Base-by-base conservation (phyloP, 2,888 invertebrate genomes). In the Xylophagus ater region DNA sequence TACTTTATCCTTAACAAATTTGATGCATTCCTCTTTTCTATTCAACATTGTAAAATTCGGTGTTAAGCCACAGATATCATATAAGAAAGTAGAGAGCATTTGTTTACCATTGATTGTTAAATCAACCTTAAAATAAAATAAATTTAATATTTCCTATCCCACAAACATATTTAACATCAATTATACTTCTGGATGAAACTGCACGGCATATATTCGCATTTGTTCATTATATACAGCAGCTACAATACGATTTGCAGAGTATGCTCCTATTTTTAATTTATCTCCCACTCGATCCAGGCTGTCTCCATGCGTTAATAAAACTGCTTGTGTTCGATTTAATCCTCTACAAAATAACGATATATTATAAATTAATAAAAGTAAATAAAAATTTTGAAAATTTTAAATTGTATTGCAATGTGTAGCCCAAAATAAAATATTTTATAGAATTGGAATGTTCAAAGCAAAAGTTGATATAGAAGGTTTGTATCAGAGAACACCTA, bases 271-370 rank as follows among this genome's bases (percentile, higher is more conserved):
- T 55, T 83, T 80, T 65, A 98, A 89, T 48, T 78, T 74, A 33
- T 92, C 85, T 20, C 94, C 94, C 18, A 94, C 77, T 56, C 83
- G 83, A 53, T 88, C 86, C 45, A 98, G 81, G 59, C 90, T 88
- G 69, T 98, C 98, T 17, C 97, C 97, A 66, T 99, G 98, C 1
- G 98, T 98, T 48, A 98, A 69, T 31, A 99, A 69, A 34, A 97
- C 97, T 49, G 79, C 74, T 68, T 96, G 92, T 48, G 78, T 75
- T 58, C 84, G 83, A 41, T 84, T 82, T 55, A 96, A 70, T 45
- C 87, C 85, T 59, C 94, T 94, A 67, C 23, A 65, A 59, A 51
- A 44, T 33, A 42, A 47, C 42, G n/a, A n/a, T 37, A 32, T 32
- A 35, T 31, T 34, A 19, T 33, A 28, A 14, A 14, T 19, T 18